Base-by-base conservation (phyloP, 2,888 invertebrate genomes). In the Chorisops tibialis region DNA sequence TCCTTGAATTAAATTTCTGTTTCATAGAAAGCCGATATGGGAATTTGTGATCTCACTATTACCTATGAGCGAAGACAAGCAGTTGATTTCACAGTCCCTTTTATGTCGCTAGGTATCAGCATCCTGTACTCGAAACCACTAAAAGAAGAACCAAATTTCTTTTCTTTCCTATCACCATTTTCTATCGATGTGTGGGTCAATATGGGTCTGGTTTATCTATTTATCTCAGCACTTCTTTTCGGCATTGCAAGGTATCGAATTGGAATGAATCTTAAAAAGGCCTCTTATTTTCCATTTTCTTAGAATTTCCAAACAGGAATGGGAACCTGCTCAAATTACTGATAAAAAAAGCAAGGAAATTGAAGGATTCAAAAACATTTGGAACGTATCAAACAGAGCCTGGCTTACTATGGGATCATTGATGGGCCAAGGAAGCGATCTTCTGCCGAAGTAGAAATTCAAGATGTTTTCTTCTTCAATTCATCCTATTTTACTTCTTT, bases 41-140 rank as follows among this genome's bases (percentile, higher is more conserved):
- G 95, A 0, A 88, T 98, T 62, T 96, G 96, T 70, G 96, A 98
- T 73, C 80, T 99, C 68, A 97, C 98, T 1, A 97, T 98, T 64
- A 99, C 94, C 6, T 93, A 91, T 74, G 87, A 91, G 60, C 82
- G 98, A 59, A 87, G 96, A 69, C 85, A 87, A 67, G 88, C 86
- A 35, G 93, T 94, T 16, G 96, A 96, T 77, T 96, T 96, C 75
- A 94, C 95, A 0, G 94, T 94, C 80, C 98, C 98, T 0, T 99
- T 97, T 79, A 96, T 99, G 93, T 96, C 93, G 68, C 80, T 98
- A 65, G 94, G 93, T 80, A 93, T 95, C 68, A 91, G 93, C 71
- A 94, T 96, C 74, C 77, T 95, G 65, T 93, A 87, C 79, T 87
- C 88, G 70, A 91, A 90, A 71, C 87, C 93, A 4, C 83, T 84